Base-by-base conservation (phyloP, 2,888 invertebrate genomes). In the Tetranychus truncatus region DNA sequence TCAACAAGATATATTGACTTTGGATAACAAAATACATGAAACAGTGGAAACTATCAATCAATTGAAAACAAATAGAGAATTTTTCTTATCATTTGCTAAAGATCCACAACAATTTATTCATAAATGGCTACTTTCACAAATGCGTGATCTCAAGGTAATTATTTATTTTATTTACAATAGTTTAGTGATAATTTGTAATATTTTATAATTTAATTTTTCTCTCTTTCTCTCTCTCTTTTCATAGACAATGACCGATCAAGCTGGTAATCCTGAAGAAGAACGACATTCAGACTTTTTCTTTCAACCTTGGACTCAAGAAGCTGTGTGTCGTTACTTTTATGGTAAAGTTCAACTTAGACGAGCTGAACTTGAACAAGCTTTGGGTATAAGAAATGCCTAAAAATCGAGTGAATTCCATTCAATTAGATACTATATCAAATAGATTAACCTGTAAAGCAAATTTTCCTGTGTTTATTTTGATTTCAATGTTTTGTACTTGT, bases 41-140 rank as follows among this genome's bases (percentile, higher is more conserved):
- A 95, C 96, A 0, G 97, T 99, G 67, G 99, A 99, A 82, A 95
- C 95, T 0, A 97, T 99, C 79, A 96, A 97, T 83, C 95, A 95
- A 83, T 85, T 96, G 83, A 99, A 99, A 84, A 95, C 92, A 0
- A 94, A 95, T 84, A 87, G 99, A 74, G 99, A 99, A 84, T 99
- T 99, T 86, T 96, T 96, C 86, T 86, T 96, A 74, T 92, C 95
- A 82, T 99, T 99, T 85, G 91, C 96, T 78, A 92, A 94, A 83
- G 95, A 97, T 85, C 99, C 99, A 44, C 96, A 96, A 83, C 92
- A 92, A 82, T 99, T 99, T 83, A 92, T 96, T 78, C 92, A 95
- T 84, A 94, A 95, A 82, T 99, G 99, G 99, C 91, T 99, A 78
- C 91, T 95, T 76, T 95, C 95, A 75, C 97, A 99, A 85, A 91